Evolutionary conservation across 2,797 vertebrate genomes (phyloP).

Genomic region (Peromyscus aztecus): DNA sequence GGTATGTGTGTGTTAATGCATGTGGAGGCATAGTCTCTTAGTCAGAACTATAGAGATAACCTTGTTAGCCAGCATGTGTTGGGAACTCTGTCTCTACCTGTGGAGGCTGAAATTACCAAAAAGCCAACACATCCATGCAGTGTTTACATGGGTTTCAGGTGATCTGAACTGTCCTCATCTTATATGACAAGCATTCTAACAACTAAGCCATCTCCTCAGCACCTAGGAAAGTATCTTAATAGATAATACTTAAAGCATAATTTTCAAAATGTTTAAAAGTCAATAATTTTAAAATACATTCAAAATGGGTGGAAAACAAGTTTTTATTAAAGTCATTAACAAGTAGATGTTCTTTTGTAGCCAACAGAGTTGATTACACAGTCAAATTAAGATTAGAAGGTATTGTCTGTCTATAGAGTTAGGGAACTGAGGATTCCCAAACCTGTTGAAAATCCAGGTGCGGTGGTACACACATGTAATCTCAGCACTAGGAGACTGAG

Average conservation of each 20-base stretch:
- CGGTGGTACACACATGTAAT: not conserved
- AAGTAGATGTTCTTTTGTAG: not conserved
- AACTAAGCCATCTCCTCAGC: not conserved
- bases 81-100: not conserved
- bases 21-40: not conserved
- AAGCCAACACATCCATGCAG: not conserved
- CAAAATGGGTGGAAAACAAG: slow-evolving; percentile 24
- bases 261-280: slow-evolving; percentile 35
- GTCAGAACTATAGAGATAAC: not conserved
- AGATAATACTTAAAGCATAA: not conserved
- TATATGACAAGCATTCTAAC: not conserved
- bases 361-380: not conserved
- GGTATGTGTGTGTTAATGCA: not conserved
- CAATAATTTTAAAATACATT: slow-evolving; percentile 17
- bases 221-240: not conserved
- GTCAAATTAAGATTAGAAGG: not conserved
- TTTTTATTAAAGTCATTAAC: not conserved
- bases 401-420: not conserved
- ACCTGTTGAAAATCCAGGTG: not conserved
- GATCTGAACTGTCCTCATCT: not conserved
- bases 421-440: not conserved
- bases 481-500: not conserved
- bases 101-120: not conserved
- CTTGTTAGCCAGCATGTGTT: not conserved
- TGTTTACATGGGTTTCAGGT: not conserved